A percentile compares a stretch with the other conserved stretches of the same genome.
These are phyloP conservation scores for Chaetops frenatus DNA, from an alignment of 2,113 vertebrate genomes.

Conservation along the genomic window DNA sequence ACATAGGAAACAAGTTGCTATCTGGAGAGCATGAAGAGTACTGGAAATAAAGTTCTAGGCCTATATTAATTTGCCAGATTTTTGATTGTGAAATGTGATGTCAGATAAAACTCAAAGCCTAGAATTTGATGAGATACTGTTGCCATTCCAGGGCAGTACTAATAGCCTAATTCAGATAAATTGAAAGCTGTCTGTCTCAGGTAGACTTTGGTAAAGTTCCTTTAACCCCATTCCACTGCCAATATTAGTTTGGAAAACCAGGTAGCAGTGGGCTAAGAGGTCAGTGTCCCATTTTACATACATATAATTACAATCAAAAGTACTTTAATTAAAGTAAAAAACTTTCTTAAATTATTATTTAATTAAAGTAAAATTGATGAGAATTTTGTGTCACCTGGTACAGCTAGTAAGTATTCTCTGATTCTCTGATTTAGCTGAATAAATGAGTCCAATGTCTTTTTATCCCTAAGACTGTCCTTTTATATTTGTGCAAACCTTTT, in stretches of 20 bases:
- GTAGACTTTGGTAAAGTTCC: neutral
- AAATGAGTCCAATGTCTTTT: neutral
- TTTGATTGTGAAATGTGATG: neutral
- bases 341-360: no score
- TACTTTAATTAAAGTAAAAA: no score
- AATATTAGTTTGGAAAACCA: neutral
- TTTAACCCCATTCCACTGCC: neutral
- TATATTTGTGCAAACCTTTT: neutral
- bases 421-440: neutral
- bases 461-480: neutral
- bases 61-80: neutral
- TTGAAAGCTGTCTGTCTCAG: neutral
- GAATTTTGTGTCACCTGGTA: neutral
- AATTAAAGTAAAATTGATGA: no score
- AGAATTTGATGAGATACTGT: neutral
- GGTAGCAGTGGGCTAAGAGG: neutral
- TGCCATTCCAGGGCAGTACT: neutral
- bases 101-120: neutral
- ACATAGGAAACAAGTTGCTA: neutral
- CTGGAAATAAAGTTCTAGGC: neutral
- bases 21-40: neutral
- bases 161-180: neutral
- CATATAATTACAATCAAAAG: neutral
- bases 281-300: neutral
- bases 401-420: neutral